Conservation (phyloP, 1,140 invertebrate species). For the Mycetomoellerius zeteki region DNA sequence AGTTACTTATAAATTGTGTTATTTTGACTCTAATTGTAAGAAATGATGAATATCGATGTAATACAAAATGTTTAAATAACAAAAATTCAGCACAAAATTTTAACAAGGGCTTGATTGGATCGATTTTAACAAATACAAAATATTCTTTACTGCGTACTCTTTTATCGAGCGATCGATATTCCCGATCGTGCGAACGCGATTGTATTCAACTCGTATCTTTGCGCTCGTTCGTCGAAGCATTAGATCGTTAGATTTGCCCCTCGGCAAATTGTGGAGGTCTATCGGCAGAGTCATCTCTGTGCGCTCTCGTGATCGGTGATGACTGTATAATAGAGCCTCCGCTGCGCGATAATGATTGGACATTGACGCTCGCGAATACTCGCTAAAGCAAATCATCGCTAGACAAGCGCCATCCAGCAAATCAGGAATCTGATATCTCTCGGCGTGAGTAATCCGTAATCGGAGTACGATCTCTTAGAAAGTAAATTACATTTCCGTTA, state of each 20-base stretch:
- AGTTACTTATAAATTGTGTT: too few species aligned
- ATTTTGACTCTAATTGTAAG: too few species aligned
- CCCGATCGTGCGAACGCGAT: conserved; percentile 39
- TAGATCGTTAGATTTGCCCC: conserved; percentile 47
- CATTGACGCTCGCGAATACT: conserved; percentile 30
- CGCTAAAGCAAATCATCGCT: neutral
- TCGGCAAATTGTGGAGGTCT: conserved; percentile 47
- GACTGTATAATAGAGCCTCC: conserved; percentile 54
- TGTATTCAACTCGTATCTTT: conserved; percentile 60
- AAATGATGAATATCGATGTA: too few species aligned
- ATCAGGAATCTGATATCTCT: conserved; percentile 33
- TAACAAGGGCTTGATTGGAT: too few species aligned
- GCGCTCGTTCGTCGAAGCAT: conserved; percentile 8
- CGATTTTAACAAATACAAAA: too few species aligned
- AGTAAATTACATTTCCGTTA: neutral
- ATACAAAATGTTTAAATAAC: too few species aligned
- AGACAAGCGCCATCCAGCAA: conserved; percentile 4
- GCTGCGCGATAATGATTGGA: conserved; percentile 38
- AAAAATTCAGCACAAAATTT: too few species aligned
- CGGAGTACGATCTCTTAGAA: neutral
- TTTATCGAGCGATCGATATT: conserved; percentile 30
- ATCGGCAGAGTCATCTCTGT: conserved; percentile 44
- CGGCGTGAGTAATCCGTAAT: conserved; percentile 32
- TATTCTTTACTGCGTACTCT: neutral
- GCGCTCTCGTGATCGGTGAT: conserved; percentile 47